Evolutionary conservation across 30 jellyfish, hydroid and myxozoan genomes (phyloP).

Genomic region (Calvadosia cruxmelitensis): DNA sequence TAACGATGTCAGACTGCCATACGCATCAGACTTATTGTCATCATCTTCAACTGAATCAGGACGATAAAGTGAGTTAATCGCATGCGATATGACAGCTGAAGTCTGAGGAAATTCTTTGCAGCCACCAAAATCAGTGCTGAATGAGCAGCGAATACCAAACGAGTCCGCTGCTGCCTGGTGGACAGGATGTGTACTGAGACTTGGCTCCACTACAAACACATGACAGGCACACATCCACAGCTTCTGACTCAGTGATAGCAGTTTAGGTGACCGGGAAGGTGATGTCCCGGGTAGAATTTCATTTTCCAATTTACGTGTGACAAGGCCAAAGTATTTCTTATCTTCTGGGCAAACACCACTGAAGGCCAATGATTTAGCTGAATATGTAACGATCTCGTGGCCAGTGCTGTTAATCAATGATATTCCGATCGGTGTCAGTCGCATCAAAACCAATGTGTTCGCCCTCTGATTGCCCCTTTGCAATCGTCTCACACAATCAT

Average conservation of each 20-base stretch:
- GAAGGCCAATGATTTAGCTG: slow-evolving; percentile 40
- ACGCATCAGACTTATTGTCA: neutral
- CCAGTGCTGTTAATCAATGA: slow-evolving; percentile 17
- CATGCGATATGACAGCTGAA: slow-evolving; percentile 25
- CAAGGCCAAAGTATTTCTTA: slow-evolving; percentile 54
- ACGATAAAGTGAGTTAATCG: slow-evolving; percentile 10
- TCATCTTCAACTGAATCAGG: neutral
- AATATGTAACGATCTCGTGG: slow-evolving; percentile 34
- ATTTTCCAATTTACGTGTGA: slow-evolving; percentile 33
- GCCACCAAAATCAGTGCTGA: slow-evolving; percentile 3
- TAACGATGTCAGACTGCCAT: neutral
- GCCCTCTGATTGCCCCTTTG: slow-evolving; percentile 18
- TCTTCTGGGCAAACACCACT: slow-evolving; percentile 63
- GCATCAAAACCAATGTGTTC: slow-evolving; percentile 18
- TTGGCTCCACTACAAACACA: slow-evolving; percentile 54
- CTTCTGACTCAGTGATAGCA: neutral
- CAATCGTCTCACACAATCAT: slow-evolving; percentile 24
- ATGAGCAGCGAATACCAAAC: slow-evolving; percentile 34
- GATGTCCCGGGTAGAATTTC: neutral
- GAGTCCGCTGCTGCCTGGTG: slow-evolving; percentile 31
- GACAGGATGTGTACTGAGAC: slow-evolving; percentile 26
- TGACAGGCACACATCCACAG: slow-evolving; percentile 45
- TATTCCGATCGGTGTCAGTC: slow-evolving; percentile 35
- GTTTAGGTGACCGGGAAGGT: slow-evolving; percentile 6
- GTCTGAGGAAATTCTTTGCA: slow-evolving; percentile 53